Base-by-base conservation (phyloP, 2,888 invertebrate species). In the Hirtodrosophila duncani region DNA sequence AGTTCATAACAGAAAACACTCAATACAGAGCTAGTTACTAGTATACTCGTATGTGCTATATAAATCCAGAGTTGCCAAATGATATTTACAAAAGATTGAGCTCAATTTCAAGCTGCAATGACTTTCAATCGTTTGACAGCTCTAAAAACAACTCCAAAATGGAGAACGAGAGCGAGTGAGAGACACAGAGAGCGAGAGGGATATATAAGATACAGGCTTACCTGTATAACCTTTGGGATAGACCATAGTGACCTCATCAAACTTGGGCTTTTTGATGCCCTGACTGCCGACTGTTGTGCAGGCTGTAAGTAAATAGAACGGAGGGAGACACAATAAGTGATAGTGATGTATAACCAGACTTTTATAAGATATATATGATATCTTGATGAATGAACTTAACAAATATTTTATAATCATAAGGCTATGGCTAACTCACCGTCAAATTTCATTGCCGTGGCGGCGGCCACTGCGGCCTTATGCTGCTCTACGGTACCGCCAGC, bases 401-500 rank as follows among this genome's bases (percentile, higher is more conserved):
- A 10, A n/a, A n/a, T n/a, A n/a, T n/a, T n/a, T n/a, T n/a, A n/a
- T n/a, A n/a, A n/a, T n/a, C n/a, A n/a, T n/a, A n/a, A n/a, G n/a
- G n/a, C n/a, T n/a, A n/a, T n/a, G n/a, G n/a, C n/a, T n/a, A 8
- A 93, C 61, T 92, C 91, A 64, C 94, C 94, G 84, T 95, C 95
- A 83, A 94, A 94, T 87, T 95, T 95, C 90, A 94, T 94, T 16
- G 94, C 94, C 0, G 94, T 93, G 13, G 91, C 91, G 1, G 92
- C 92, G 2, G 93, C 94, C 10, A 94, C 93, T 0, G 94, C 94
- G 6, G 94, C 94, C 84, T 95, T 95, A 85, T 95, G 94, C 78
- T 94, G 94, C 78, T 94, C 94, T 13, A 94, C 93, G 1, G 93
- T 93, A 18, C 94, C 94, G 16, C 94, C 94, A 74, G 93, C 94